Evolutionary conservation across 2,888 invertebrate genomes (phyloP), one percentile per base, ranked within the genome.

Genomic region (Catocala sponsa): DNA sequence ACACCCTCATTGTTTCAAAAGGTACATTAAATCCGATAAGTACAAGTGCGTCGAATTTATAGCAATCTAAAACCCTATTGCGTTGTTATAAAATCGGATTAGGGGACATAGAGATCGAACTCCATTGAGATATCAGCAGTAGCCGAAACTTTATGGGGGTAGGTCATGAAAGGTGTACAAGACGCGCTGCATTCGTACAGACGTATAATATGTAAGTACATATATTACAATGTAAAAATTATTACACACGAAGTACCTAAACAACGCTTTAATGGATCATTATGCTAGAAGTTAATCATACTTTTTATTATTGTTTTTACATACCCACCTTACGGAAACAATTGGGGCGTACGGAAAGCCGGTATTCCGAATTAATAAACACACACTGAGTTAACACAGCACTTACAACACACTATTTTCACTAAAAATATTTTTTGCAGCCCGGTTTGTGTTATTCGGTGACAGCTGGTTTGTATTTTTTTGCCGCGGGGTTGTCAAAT

Each of bases 311-410:
- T 84, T 85, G 84, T 84, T 84, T 83, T 82, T 77, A 86, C 86
- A 81, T 87, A 91, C 91, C 88, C 89, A 90, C 91, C 91, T 91
- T 84, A 73, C 75, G 76, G 85, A 88, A 89, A 86, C 87, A 88
- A 86, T 83, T 74, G 82, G 78, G 74, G 73, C 74, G 76, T 72
- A 65, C 62, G 67, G 65, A 59, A 59, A 81, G 83, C 88, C 85
- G 88, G 87, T 86, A 87, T 88, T 87, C 87, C 86, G 76, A 83
- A 80, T 81, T 70, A 68, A 70, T 83, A 83, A 82, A 83, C 84
- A 85, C 83, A 80, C 87, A 91, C 87, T 82, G 65, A 66, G 62
- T 67, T 72, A 75, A 75, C 87, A 84, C 81, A 74, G 65, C 84
- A 84, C 85, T 78, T 74, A 58, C 64, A 74, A 57, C 55, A 72